A percentile compares a stretch with the other conserved stretches of the same genome.
Conservation (phyloP, 2,888 invertebrate genomes). For the Ectobius pallidus region DNA sequence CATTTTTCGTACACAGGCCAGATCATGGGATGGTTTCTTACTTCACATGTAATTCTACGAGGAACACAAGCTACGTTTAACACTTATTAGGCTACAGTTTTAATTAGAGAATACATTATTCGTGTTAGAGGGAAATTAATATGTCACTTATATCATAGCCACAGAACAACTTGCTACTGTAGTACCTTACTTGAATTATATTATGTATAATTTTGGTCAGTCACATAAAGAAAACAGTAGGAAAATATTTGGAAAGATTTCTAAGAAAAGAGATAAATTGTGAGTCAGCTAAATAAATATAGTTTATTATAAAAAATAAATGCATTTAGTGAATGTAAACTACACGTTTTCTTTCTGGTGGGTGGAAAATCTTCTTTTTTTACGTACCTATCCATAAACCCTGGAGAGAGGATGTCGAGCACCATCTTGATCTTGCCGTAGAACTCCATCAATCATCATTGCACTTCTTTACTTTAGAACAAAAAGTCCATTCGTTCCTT, state of each 20-base stretch:
- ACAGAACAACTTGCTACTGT: slow-evolving; percentile 35
- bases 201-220: slow-evolving; percentile 30
- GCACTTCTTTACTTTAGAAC: slow-evolving; percentile 24
- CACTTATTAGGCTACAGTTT: neutral
- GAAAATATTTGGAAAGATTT: slow-evolving; percentile 28
- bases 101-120: no score
- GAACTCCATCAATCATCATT: slow-evolving; percentile 29
- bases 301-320: slow-evolving; percentile 21
- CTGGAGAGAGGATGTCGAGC: slow-evolving; percentile 18
- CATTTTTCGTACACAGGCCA: neutral
- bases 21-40: neutral
- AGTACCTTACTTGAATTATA: neutral
- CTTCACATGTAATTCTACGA: slow-evolving; percentile 19
- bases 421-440: slow-evolving; percentile 27
- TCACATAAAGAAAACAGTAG: slow-evolving; percentile 30
- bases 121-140: no score
- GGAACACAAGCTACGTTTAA: slow-evolving; percentile 20
- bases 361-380: neutral
- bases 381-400: slow-evolving; percentile 34
- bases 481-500: slow-evolving; percentile 16
- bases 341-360: slow-evolving; percentile 8
- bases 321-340: slow-evolving; percentile 23
- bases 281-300: slow-evolving; percentile 27
- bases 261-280: slow-evolving; percentile 14
- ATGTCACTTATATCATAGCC: slow-evolving; percentile 1